Evolutionary conservation across 2,888 invertebrate species (phyloP), one percentile per base, ranked within the genome.

Genomic region (Plemyria rubiginata): DNA sequence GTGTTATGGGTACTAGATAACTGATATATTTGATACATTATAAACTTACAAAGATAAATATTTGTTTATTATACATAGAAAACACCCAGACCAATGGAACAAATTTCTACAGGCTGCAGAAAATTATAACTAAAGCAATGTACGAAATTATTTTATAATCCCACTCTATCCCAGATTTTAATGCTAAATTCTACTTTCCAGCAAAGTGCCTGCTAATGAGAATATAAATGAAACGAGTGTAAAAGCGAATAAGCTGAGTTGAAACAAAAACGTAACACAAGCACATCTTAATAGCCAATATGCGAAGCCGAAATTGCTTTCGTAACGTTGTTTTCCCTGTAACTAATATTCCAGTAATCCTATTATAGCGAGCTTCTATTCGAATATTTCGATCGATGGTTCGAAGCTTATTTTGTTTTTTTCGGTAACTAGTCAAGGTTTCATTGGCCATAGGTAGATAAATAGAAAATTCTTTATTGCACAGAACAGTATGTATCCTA

Each of bases 281-380:
- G 71, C 76, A 79, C 79, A 81, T 80, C 85, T 83, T 92, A 90
- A 92, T 90, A 91, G 90, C 78, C 92, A 92, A 92, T 92, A 92
- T 91, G 88, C 85, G 90, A 85, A 80, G 84, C 89, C 90, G 79
- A 91, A 92, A 92, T 92, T 92, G 92, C 90, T 87, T 90, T 85
- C 77, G 82, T 92, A 92, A 92, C 86, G 79, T 85, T 84, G 85
- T 92, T 92, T 89, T 83, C 86, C 79, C 51, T 82, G 79, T 82
- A 86, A 90, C 88, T 90, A 90, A 88, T 88, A 90, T 82, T 76
- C 82, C 73, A 79, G 73, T 89, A 90, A 90, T 85, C 71, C 78
- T 78, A 87, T 92, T 91, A 90, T 80, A 79, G 75, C 82, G 76
- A 73, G 78, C 81, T 82, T 78, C 77, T 80, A 78, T 80, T 80